These are phyloP conservation scores for Psix sp. DNA, from an alignment of 1,140 invertebrate species.

Conservation along the genomic window DNA sequence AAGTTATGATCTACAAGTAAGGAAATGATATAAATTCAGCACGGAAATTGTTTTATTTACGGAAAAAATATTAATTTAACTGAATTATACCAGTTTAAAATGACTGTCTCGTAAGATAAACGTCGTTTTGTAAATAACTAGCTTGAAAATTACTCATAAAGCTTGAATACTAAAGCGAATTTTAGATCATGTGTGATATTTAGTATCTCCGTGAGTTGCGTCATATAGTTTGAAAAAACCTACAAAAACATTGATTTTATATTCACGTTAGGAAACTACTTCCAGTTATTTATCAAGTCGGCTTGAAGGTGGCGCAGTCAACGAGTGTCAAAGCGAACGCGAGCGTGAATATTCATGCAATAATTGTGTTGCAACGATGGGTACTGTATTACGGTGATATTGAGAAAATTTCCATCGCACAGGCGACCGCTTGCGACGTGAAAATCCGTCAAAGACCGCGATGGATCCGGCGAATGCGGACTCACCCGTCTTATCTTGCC, in stretches of 20 bases:
- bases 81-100: no score
- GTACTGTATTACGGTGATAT: slow-evolving; percentile 57
- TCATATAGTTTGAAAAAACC: no score
- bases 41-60: no score
- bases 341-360: slow-evolving; percentile 46
- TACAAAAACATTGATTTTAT: neutral
- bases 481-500: slow-evolving; percentile 36
- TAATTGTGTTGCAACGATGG: slow-evolving; percentile 33
- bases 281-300: neutral
- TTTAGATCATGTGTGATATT: no score
- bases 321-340: slow-evolving; percentile 27
- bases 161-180: no score
- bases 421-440: slow-evolving; percentile 34
- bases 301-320: slow-evolving; percentile 1
- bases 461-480: slow-evolving; percentile 39
- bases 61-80: no score
- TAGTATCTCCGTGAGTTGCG: no score
- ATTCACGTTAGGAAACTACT: neutral
- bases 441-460: slow-evolving; percentile 50
- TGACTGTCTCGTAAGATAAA: no score
- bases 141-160: no score
- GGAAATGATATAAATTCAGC: no score
- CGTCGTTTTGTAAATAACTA: no score
- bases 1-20: no score
- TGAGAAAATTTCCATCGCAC: slow-evolving; percentile 59